Evolutionary conservation across 1,140 invertebrate genomes (phyloP).

Genomic region (Capitella teleta): DNA sequence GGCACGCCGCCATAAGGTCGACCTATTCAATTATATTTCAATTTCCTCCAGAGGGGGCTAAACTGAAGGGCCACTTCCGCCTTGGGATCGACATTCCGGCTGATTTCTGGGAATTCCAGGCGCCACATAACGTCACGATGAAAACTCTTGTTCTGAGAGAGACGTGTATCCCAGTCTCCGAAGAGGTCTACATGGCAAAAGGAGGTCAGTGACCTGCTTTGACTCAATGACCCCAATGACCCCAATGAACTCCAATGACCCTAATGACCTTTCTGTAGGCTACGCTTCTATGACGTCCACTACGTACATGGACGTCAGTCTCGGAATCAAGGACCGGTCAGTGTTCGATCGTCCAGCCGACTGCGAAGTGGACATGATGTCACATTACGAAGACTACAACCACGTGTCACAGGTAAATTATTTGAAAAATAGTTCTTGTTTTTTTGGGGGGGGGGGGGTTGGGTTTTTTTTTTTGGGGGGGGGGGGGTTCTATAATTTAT

Average conservation of each 20-base stretch:
- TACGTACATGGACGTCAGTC: slow-evolving; percentile 5
- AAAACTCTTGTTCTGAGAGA: slow-evolving; percentile 6
- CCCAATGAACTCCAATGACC: too few species aligned
- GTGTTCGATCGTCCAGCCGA: slow-evolving; percentile 4
- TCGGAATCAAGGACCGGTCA: neutral
- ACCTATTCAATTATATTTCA: neutral
- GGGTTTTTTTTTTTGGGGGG: too few species aligned
- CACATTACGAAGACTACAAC: too few species aligned
- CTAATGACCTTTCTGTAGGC: too few species aligned
- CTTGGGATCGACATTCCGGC: slow-evolving; percentile 4
- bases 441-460: too few species aligned
- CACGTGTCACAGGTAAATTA: too few species aligned
- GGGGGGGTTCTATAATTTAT: too few species aligned
- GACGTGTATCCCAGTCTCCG: slow-evolving; percentile 8
- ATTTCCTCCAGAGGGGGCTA: slow-evolving; percentile 2
- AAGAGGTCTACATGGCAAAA: slow-evolving; percentile 11
- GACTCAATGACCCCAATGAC: too few species aligned
- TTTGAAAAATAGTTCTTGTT: too few species aligned
- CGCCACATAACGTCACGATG: slow-evolving; percentile 4
- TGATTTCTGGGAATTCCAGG: slow-evolving; percentile 3
- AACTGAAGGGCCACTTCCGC: neutral
- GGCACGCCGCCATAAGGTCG: neutral
- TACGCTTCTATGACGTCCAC: slow-evolving; percentile 5
- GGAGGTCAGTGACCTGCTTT: too few species aligned
- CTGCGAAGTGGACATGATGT: too few species aligned